A percentile compares a stretch with the other conserved stretches of the same genome.
phyloP scores from a whole-genome alignment of 2,113 vertebrate species.

The Odobenus rosmarus region DNA sequence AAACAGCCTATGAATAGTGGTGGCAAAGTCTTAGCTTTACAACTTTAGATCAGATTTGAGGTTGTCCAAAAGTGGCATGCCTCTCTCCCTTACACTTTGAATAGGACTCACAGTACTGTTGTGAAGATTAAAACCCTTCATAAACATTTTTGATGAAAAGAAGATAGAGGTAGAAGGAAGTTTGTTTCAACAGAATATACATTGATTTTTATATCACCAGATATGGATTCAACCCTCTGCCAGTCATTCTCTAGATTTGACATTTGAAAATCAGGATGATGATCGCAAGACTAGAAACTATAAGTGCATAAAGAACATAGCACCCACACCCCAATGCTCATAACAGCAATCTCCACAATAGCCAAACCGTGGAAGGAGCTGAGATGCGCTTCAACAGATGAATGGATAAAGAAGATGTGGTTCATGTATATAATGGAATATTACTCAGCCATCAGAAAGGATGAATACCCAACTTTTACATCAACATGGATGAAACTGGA shows the following conservation, averaged over 20 bases:
- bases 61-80: neutral
- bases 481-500: no score
- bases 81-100: neutral
- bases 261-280: slow-evolving; percentile 29
- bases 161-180: neutral
- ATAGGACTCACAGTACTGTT: neutral
- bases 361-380: no score
- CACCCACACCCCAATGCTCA: no score
- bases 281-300: neutral
- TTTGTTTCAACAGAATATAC: slow-evolving; percentile 38
- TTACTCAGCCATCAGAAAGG: no score
- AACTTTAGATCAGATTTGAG: neutral
- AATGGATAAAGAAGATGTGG: no score
- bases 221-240: neutral
- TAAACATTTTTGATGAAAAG: neutral
- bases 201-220: neutral
- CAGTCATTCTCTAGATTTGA: neutral
- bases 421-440: no score
- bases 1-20: neutral
- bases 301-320: neutral
- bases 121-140: neutral
- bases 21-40: neutral
- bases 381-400: no score
- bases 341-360: no score
- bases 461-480: no score